Conservation (phyloP, 2,797 vertebrate species). For the Poeciliopsis presidionis region DNA sequence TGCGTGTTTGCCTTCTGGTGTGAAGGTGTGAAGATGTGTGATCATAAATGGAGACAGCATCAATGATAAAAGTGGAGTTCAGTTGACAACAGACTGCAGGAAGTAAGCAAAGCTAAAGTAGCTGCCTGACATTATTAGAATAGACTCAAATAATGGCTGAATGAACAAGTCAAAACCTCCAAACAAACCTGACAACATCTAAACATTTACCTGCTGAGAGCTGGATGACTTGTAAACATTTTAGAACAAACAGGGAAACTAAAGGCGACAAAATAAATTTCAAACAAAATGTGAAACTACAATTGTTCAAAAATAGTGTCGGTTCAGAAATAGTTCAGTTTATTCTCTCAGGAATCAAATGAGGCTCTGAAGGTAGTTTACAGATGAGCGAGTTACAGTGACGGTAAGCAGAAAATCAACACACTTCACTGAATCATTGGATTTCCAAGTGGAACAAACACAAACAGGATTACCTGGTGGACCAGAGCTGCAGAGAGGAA, state of each 20-base stretch:
- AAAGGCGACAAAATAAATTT: constrained; percentile 41
- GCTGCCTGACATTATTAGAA: background rate
- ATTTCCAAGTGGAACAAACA: constrained; percentile 66
- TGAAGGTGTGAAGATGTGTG: background rate
- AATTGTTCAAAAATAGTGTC: background rate
- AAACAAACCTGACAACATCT: constrained; percentile 2
- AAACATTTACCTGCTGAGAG: background rate
- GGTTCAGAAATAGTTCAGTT: background rate
- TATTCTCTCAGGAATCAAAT: constrained; percentile 4
- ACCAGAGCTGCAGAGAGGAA: constrained; percentile 42
- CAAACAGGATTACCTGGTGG: constrained; percentile 54
- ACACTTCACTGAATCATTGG: constrained; percentile 22
- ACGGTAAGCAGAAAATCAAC: constrained; percentile 47
- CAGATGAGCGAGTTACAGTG: constrained; percentile 54
- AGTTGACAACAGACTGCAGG: constrained; percentile 19
- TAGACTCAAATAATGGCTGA: background rate
- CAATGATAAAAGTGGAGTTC: background rate
- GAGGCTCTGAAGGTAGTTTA: constrained; percentile 37
- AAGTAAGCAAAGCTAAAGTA: constrained; percentile 25
- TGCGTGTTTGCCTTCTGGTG: background rate
- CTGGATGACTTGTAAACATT: constrained; percentile 22
- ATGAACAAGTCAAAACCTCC: constrained; percentile 10
- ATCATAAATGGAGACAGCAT: background rate
- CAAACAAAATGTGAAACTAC: constrained; percentile 1
- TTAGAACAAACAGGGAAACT: constrained; percentile 36